A percentile compares a stretch with the other conserved stretches of the same genome.
phyloP scores from a whole-genome alignment of 1,140 invertebrate genomes.

The Stegodyphus dumicola region DNA sequence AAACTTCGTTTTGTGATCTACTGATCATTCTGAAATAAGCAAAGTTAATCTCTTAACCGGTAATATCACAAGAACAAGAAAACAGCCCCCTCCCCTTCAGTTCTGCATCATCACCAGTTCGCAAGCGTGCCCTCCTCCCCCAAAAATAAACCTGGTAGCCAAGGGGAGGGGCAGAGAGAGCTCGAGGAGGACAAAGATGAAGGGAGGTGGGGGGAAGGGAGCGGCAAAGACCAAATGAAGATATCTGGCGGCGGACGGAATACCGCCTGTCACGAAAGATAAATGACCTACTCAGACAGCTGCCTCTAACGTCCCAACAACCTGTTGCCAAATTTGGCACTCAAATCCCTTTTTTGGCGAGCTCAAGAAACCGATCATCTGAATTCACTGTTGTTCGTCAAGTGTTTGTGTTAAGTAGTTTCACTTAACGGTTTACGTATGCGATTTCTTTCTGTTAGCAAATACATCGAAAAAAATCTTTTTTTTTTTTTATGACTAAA shows the following conservation, averaged over 20 bases:
- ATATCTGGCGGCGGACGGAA: conserved; percentile 54
- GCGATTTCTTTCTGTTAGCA: no score
- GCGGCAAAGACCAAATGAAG: conserved; percentile 31
- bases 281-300: conserved; percentile 54
- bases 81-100: neutral
- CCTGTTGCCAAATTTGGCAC: neutral
- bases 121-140: neutral
- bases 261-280: conserved; percentile 52
- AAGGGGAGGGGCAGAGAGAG: neutral
- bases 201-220: neutral
- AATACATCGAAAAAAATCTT: no score
- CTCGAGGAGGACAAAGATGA: conserved; percentile 15
- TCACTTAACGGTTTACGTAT: no score
- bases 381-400: no score
- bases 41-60: neutral
- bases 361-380: no score
- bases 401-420: no score
- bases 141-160: neutral
- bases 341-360: no score
- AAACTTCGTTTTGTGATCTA: no score
- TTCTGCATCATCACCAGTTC: neutral
- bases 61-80: neutral
- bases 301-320: neutral
- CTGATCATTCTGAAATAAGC: neutral
- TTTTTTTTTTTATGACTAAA: no score